Conservation (phyloP, 1,140 invertebrate genomes). For the Rhagoletis pomonella region DNA sequence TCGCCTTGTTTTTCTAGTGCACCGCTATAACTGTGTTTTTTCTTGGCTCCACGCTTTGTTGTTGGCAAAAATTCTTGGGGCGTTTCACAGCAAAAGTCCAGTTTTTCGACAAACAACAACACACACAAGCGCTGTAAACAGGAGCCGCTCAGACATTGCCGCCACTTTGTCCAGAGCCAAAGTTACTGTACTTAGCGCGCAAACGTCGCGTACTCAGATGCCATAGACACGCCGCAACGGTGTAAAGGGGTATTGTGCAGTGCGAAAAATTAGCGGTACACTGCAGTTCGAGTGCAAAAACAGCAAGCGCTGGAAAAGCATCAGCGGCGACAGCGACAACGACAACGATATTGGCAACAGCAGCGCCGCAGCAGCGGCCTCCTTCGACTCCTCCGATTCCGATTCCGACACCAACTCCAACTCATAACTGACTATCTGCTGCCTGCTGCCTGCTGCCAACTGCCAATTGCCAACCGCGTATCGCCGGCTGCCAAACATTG, state of each 20-base stretch:
- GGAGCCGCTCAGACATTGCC: background rate
- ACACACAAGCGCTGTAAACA: background rate
- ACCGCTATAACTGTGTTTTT: constrained; percentile 38
- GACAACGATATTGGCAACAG: background rate
- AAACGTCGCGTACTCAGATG: background rate
- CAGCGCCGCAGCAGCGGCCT: background rate
- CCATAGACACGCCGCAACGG: background rate
- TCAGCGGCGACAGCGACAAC: background rate
- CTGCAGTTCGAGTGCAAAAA: background rate
- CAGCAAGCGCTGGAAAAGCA: background rate
- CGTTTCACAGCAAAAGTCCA: background rate
- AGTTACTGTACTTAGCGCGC: background rate
- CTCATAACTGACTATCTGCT: background rate
- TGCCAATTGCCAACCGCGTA: background rate
- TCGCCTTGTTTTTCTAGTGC: constrained; percentile 1
- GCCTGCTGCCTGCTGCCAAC: background rate
- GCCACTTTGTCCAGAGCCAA: constrained; percentile 9
- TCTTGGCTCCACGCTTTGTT: background rate
- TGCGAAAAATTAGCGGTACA: background rate
- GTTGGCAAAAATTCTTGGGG: background rate
- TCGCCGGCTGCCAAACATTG: background rate
- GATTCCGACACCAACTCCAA: background rate
- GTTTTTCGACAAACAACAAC: background rate
- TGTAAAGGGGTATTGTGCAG: background rate
- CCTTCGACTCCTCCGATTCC: background rate